A percentile compares a stretch with the other conserved stretches of the same genome.
These are phyloP conservation scores for Zaprionus gabonicus DNA, from an alignment of 1,140 invertebrate species.

Conservation along the genomic window DNA sequence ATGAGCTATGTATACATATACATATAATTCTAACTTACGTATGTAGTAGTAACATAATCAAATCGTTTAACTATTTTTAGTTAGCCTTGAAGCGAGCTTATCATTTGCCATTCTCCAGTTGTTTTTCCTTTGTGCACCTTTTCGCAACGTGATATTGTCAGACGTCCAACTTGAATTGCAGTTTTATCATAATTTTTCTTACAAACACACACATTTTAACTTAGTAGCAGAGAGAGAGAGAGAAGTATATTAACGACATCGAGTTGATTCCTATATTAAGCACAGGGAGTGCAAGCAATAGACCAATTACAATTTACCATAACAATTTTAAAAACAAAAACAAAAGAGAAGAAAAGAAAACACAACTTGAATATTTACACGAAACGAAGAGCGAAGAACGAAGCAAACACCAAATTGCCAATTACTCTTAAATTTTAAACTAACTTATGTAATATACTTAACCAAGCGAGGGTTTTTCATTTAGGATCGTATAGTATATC, in stretches of 20 bases:
- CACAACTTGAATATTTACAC: slow-evolving; percentile 45
- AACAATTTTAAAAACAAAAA: slow-evolving; percentile 34
- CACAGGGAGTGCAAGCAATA: slow-evolving; percentile 66
- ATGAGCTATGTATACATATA: slow-evolving; percentile 58
- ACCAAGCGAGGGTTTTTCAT: neutral
- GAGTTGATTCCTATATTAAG: slow-evolving; percentile 79
- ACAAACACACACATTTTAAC: slow-evolving; percentile 22
- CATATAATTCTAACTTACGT: slow-evolving; percentile 55
- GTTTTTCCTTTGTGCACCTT: slow-evolving; percentile 45
- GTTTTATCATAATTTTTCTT: slow-evolving; percentile 56
- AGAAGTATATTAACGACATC: slow-evolving; percentile 30
- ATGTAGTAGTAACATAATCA: slow-evolving; percentile 33
- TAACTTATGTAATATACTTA: neutral
- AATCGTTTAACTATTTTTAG: slow-evolving; percentile 72
- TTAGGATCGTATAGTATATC: slow-evolving; percentile 4
- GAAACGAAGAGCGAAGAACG: slow-evolving; percentile 8
- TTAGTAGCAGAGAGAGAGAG: slow-evolving; percentile 14
- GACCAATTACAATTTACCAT: slow-evolving; percentile 64
- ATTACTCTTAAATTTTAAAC: slow-evolving; percentile 50
- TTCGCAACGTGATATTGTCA: slow-evolving; percentile 79
- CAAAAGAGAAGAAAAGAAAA: slow-evolving; percentile 7
- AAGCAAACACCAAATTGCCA: slow-evolving; percentile 67
- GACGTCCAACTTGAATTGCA: slow-evolving; percentile 80
- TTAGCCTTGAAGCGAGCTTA: slow-evolving; percentile 59
- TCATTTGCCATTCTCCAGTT: slow-evolving; percentile 65